Base-by-base conservation (phyloP, 2,113 vertebrate genomes). In the Chionis minor region DNA sequence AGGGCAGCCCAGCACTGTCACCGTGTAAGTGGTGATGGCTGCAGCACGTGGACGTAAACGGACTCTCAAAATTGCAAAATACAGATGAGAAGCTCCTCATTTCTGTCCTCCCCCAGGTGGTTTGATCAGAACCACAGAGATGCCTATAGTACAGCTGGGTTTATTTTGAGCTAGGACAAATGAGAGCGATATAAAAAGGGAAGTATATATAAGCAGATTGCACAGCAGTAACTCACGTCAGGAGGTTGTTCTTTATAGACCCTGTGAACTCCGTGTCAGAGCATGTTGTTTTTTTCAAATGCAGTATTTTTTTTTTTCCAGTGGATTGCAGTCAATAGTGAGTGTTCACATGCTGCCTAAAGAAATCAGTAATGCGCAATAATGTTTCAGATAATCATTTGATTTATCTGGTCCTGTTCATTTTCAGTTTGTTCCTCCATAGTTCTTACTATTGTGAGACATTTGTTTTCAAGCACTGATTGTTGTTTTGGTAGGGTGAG, bases 101-200 rank as follows among this genome's bases (percentile, higher is more conserved):
- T 90, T 24, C 94, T 93, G 75, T 78, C 72, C 82, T 86, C 42
- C 23, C 3, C 28, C n/a, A 12, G 16, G 58, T 63, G 87, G 65
- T 72, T 88, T 62, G n/a, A 38, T 80, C 78, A 52, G 89, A 93
- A 20, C 27, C 63, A 23, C 32, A 10, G 71, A 56, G 72, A 30
- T 71, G 77, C 72, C 83, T 55, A 2, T 11, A 35, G 44, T 63
- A 63, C 86, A 70, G 65, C 65, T 81, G 49, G 27, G 23, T 86
- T 82, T 94, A 61, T 56, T 77, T 90, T 61, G 72, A 93, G 67
- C 83, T 90, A 33, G 70, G 73, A 86, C 81, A 83, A 86, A 59
- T 79, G 52, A 51, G 63, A 65, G 51, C 51, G 67, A 92, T 88
- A 83, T 62, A 90, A 93, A 93, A 82, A 97, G 96, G 94, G 95